A percentile compares a stretch with the other conserved stretches of the same genome.
Conservation (phyloP, 2,888 invertebrate species). For the Acanthopleura granulata region DNA sequence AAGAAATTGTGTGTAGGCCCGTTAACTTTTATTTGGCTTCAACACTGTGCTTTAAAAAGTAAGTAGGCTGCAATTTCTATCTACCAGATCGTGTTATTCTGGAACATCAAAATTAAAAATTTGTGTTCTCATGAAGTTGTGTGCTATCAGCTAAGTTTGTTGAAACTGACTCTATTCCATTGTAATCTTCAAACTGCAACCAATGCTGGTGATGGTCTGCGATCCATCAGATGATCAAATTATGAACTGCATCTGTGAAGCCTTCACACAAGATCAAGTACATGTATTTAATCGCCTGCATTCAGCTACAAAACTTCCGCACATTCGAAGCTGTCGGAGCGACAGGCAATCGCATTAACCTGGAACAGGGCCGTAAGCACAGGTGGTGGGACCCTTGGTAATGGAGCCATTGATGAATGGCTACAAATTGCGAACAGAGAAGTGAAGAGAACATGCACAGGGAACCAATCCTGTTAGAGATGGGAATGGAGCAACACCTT, state of each 20-base stretch:
- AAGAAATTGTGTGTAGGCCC: too few species aligned
- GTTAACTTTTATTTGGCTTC: too few species aligned
- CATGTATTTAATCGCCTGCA: too few species aligned
- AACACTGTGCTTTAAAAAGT: too few species aligned
- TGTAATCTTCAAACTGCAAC: too few species aligned
- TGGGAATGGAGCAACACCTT: background rate
- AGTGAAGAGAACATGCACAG: background rate
- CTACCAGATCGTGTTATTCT: too few species aligned
- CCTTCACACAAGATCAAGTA: slow-evolving; percentile 29
- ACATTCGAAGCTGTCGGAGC: slow-evolving; percentile 1
- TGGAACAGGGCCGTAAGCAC: slow-evolving; percentile 5
- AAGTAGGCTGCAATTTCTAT: too few species aligned
- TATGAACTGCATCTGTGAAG: slow-evolving; percentile 32
- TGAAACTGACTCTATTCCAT: slow-evolving; percentile 25
- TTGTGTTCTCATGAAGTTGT: too few species aligned
- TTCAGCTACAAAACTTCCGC: too few species aligned
- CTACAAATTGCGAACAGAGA: background rate
- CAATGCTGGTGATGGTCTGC: slow-evolving; percentile 26
- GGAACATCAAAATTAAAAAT: too few species aligned
- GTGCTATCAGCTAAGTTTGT: slow-evolving; percentile 21
- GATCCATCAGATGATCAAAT: slow-evolving; percentile 28
- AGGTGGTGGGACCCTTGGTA: background rate
- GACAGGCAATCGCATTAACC: background rate
- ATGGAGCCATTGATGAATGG: slow-evolving; percentile 13
- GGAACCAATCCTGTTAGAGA: background rate